Evolutionary conservation across 2,113 vertebrate species (phyloP), one percentile per base, ranked within the genome.

Genomic region (Capricornis sumatraensis): DNA sequence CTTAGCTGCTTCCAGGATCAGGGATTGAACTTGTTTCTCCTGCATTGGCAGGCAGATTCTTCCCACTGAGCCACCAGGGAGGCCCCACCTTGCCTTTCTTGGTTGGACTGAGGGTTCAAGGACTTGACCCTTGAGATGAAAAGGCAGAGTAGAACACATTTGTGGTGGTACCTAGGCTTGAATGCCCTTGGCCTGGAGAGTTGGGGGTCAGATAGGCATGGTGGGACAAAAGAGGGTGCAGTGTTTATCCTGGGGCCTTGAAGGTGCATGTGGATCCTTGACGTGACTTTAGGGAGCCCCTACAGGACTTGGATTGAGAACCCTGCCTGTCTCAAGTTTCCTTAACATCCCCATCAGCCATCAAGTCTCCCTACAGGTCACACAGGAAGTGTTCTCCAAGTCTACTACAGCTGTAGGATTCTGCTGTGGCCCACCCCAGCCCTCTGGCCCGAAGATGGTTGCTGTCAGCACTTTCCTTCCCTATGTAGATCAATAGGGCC

Each of bases 381-480:
- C 1, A 28, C 64, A 93, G 27, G 53, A 98, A 96, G 90, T 57
- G 84, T 43, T 43, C 86, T 96, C 71, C 52, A 83, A 95, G 89
- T 71, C 84, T 53, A 79, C 98, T 78, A 23, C 71, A 62, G 8
- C 55, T 90, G 97, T 89, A 76, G 84, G 52, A 47, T 71, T 89
- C 52, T 96, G 71, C 81, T 11, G 1, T 25, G 82, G 40, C 79
- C 53, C 10, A 8, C 23, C 43, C 40, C 7, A 0, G 10, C 50
- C 52, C 58, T 28, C 53, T 76, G 82, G 88, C 84, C 95, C 2
- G 7, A 36, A 7, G 71, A 96, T 15, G 43, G 96, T 82, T 28
- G 2, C 89, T 45, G 92, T 98, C 98, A 98, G 98, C 98, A 97
- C 78, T 93, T 98, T 97, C 43, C 10, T 47, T 94, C 89, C 96